A percentile compares a stretch with the other conserved stretches of the same genome.
These are phyloP conservation scores for Zaprionus taronus DNA, from an alignment of 1,140 invertebrate genomes.

Conservation along the genomic window DNA sequence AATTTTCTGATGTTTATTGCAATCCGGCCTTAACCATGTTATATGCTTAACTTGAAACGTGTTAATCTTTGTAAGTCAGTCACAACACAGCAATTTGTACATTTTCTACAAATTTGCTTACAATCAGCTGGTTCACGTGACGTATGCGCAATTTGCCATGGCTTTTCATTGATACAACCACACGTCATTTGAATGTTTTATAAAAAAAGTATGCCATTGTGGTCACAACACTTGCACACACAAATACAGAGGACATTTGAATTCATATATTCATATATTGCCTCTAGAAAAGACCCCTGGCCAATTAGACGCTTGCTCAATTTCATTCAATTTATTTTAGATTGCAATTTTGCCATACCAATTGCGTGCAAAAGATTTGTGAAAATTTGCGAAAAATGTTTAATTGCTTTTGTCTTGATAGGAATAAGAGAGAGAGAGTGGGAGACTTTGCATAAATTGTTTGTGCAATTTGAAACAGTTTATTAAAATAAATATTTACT, in stretches of 20 bases:
- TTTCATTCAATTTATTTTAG: constrained; percentile 31
- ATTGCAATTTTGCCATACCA: neutral
- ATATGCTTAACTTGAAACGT: constrained; percentile 20
- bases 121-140: constrained; percentile 42
- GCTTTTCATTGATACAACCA: constrained; percentile 19
- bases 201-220: neutral
- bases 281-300: neutral
- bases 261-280: constrained; percentile 6
- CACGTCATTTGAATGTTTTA: constrained; percentile 19
- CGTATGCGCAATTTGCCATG: constrained; percentile 44
- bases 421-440: neutral
- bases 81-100: neutral
- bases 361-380: constrained; percentile 24
- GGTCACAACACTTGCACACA: constrained; percentile 1
- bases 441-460: neutral
- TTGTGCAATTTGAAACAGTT: neutral
- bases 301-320: constrained; percentile 29
- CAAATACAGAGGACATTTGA: neutral
- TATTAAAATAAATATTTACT: neutral
- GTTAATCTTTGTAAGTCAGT: constrained; percentile 20
- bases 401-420: constrained; percentile 34
- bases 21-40: constrained; percentile 18
- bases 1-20: neutral
- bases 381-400: constrained; percentile 11
- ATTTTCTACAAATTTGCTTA: constrained; percentile 29